Conservation (phyloP, 2,113 vertebrate species). For the Callipepla squamata region DNA sequence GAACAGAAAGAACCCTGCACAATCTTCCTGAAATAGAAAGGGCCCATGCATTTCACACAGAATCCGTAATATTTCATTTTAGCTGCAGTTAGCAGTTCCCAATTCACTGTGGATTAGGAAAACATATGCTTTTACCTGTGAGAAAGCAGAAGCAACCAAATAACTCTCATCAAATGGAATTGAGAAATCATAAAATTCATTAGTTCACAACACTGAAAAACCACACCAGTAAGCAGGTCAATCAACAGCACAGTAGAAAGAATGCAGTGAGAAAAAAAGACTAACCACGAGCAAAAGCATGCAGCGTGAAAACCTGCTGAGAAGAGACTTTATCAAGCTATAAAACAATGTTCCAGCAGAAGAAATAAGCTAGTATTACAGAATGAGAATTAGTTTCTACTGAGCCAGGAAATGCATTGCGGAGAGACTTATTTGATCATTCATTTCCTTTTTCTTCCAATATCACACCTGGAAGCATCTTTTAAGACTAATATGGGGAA, state of each 20-base stretch:
- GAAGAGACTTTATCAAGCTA: neutral
- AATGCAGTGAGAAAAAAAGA: neutral
- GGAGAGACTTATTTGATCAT: neutral
- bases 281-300: neutral
- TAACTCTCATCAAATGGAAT: neutral
- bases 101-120: neutral
- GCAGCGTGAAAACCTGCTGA: neutral
- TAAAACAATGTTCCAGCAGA: neutral
- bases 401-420: neutral
- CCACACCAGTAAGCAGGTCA: neutral
- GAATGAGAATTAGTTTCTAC: neutral
- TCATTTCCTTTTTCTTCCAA: neutral
- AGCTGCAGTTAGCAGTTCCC: neutral
- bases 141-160: neutral
- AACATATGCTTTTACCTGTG: neutral
- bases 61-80: neutral
- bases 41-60: neutral
- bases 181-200: neutral
- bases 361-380: neutral
- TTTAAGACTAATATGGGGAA: neutral
- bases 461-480: neutral
- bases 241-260: neutral
- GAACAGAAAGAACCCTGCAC: neutral
- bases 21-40: neutral
- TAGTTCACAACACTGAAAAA: neutral